phyloP scores from a whole-genome alignment of 1,140 invertebrate species.

The Aphelinus certus region DNA sequence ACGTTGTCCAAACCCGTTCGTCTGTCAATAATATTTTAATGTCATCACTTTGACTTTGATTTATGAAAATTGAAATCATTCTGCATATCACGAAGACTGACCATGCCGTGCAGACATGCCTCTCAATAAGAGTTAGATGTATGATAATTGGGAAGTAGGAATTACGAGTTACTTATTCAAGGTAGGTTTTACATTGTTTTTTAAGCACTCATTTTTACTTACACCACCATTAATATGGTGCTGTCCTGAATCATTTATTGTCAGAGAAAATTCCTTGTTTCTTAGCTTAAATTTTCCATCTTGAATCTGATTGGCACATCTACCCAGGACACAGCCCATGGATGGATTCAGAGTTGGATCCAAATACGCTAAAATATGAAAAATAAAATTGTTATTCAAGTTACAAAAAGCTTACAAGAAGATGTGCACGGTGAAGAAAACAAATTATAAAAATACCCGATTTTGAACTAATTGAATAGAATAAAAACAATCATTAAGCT shows the following conservation, averaged over 20 bases:
- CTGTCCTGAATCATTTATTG: conserved; percentile 75
- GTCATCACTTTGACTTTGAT: too few relatives aligned
- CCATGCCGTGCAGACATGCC: too few relatives aligned
- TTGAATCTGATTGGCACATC: conserved; percentile 86
- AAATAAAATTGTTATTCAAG: conserved; percentile 9
- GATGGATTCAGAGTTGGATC: conserved; percentile 72
- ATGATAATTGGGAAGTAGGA: too few relatives aligned
- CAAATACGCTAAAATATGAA: conserved; percentile 68
- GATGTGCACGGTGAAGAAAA: background rate
- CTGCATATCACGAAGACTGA: too few relatives aligned
- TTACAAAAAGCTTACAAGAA: background rate
- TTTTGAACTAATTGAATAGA: background rate
- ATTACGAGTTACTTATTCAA: too few relatives aligned
- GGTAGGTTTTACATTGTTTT: too few relatives aligned
- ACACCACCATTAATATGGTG: conserved; percentile 88
- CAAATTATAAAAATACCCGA: background rate
- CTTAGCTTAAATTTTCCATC: conserved; percentile 75
- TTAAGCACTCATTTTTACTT: conserved; percentile 2
- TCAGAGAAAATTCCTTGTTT: conserved; percentile 73
- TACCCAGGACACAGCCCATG: conserved; percentile 86
- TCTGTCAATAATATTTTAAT: conserved; percentile 29
- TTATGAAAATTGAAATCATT: too few relatives aligned
- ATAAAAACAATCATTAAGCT: background rate
- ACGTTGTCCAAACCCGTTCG: conserved; percentile 50
- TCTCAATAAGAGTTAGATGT: too few relatives aligned